Evolutionary conservation across 2,113 vertebrate species (phyloP).

Genomic region (Tylochromis polylepis): DNA sequence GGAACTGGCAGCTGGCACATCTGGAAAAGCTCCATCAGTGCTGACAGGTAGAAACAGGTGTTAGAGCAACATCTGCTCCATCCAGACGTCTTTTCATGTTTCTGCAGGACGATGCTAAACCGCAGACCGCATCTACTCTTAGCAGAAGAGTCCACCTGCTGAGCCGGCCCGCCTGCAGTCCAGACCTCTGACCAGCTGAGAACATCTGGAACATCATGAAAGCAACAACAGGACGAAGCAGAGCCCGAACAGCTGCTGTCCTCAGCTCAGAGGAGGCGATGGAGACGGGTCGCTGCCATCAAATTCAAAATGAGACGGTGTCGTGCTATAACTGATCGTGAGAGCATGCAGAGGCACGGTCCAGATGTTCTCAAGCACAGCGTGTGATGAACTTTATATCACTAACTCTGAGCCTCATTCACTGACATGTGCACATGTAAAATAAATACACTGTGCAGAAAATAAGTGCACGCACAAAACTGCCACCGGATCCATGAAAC

Average conservation of each 20-base stretch:
- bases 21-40: background rate
- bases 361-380: too few relatives aligned
- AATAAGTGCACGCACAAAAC: background rate
- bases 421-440: background rate
- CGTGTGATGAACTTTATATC: too few relatives aligned
- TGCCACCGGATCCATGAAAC: background rate
- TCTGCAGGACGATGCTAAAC: background rate
- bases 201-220: background rate
- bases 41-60: background rate
- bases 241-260: background rate
- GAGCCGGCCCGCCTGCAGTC: too few relatives aligned
- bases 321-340: background rate
- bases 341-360: too few relatives aligned
- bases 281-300: too few relatives aligned
- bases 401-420: accelerated
- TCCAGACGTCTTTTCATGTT: background rate
- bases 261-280: background rate
- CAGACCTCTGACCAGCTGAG: background rate
- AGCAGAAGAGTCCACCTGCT: background rate
- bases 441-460: background rate
- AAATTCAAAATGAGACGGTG: too few relatives aligned
- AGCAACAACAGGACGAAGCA: background rate
- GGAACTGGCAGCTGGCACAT: background rate
- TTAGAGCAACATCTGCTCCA: background rate
- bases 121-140: background rate